Evolutionary conservation across 2,113 vertebrate species (phyloP), one percentile per base, ranked within the genome.

Genomic region (Asarcornis scutulata): DNA sequence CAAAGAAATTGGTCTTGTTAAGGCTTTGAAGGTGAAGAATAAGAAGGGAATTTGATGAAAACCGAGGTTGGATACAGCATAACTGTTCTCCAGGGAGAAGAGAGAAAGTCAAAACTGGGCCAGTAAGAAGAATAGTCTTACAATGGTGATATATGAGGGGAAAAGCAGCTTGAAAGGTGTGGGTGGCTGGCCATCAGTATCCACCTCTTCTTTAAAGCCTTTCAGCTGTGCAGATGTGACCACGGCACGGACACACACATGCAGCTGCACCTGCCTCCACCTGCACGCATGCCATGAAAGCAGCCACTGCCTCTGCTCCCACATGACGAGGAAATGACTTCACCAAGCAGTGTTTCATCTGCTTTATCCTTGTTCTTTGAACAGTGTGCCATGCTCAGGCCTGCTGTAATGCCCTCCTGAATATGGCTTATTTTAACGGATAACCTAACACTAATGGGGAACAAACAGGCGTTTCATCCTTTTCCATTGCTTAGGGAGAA

Each of bases 281-380:
- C 1, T 11, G 6, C 40, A 44, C 0, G 0, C 32, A 31, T 3
- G 26, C 34, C 36, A 40, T n/a, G 34, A 58, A 78, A 27, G 38
- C 44, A 88, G 31, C 17, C 29, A 17, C n/a, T 59, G 46, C 26
- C 31, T 83, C 63, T 0, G 1, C 13, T 72, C 42, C 34, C 4
- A 12, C 48, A 20, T 0, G 5, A 73, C 20, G 48, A 62, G 32
- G 44, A 66, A 74, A 34, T 55, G 46, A 48, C 67, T 83, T 77
- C 27, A 62, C 32, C 22, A 66, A 73, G 20, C 7, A 58, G 29
- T 17, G 68, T 76, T 88, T 83, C 27, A 80, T 22, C 50, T 62
- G 9, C 62, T 79, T 83, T 83, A 38, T 38, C 48, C 80, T 36
- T 73, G 76, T n/a, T 79, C 50, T 83, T 88, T 36, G 34, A 93